Evolutionary conservation across 2,888 invertebrate genomes (phyloP).

Genomic region (Drosophila borealis): DNA sequence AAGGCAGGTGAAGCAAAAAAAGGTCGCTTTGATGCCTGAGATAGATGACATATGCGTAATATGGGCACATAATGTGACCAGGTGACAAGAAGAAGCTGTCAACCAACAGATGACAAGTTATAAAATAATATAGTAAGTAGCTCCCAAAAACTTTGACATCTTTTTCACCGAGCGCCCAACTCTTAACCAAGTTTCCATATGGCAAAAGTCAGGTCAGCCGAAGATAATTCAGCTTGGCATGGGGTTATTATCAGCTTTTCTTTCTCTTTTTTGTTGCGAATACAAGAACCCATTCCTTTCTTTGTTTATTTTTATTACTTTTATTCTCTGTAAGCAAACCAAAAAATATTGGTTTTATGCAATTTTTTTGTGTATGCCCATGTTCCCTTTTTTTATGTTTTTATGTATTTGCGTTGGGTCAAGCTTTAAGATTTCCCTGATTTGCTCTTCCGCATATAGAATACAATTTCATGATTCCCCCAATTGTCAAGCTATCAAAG

Average conservation of each 20-base stretch:
- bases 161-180: slow-evolving; percentile 1
- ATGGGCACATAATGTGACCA: slow-evolving; percentile 29
- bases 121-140: slow-evolving; percentile 45
- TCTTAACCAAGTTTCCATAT: slow-evolving; percentile 6
- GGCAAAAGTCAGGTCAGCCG: slow-evolving; percentile 7
- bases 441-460: too few relatives aligned
- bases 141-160: slow-evolving; percentile 17
- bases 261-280: background rate
- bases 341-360: slow-evolving; percentile 7
- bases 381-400: background rate
- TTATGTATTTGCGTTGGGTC: slow-evolving; percentile 1
- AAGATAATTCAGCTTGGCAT: slow-evolving; percentile 5
- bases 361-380: background rate
- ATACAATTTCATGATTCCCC: too few relatives aligned
- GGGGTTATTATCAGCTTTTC: background rate
- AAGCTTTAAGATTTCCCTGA: background rate
- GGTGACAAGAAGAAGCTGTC: slow-evolving; percentile 29
- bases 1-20: slow-evolving; percentile 16
- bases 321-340: background rate
- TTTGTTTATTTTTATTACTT: slow-evolving; percentile 2
- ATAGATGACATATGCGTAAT: slow-evolving; percentile 52
- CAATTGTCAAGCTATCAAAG: too few relatives aligned
- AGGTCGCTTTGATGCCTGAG: slow-evolving; percentile 50
- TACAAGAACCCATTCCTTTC: background rate
- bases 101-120: slow-evolving; percentile 46